Percentiles rank a stretch among this genome's conserved stretches.
phyloP scores from a whole-genome alignment of 2,888 invertebrate genomes.

The Sussaba pulchella region DNA sequence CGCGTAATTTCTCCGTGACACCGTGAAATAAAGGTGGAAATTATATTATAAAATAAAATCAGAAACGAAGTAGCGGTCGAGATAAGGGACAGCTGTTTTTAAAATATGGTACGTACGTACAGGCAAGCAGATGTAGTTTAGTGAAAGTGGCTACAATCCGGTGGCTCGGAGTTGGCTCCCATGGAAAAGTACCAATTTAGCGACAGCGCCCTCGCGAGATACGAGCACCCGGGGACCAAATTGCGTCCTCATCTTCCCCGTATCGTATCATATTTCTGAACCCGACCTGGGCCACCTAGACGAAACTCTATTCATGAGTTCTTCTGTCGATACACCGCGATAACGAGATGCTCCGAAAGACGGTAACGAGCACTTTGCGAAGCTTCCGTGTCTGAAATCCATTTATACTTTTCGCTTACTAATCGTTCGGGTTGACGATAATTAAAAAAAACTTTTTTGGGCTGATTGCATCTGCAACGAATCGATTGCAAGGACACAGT shows the following conservation, averaged over 20 bases:
- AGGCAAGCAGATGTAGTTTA: background rate
- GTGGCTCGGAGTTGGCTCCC: background rate
- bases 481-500: background rate
- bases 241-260: slow-evolving; percentile 12
- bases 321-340: slow-evolving; percentile 2
- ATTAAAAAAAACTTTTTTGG: background rate
- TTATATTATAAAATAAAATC: no score
- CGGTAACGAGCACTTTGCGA: slow-evolving; percentile 19
- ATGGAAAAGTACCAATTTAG: slow-evolving; percentile 19
- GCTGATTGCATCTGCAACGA: background rate
- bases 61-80: no score
- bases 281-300: background rate
- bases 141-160: background rate
- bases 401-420: background rate
- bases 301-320: slow-evolving; percentile 23
- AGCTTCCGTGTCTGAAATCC: background rate
- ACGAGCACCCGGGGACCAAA: slow-evolving; percentile 29
- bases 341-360: slow-evolving; percentile 12
- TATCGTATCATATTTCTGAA: background rate
- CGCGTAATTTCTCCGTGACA: no score
- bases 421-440: background rate
- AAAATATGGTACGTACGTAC: background rate
- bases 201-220: slow-evolving; percentile 1
- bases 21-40: no score
- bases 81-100: no score